phyloP scores from a whole-genome alignment of 30 jellyfish, hydroid and myxozoan species.

The Aurelia coerulea region DNA sequence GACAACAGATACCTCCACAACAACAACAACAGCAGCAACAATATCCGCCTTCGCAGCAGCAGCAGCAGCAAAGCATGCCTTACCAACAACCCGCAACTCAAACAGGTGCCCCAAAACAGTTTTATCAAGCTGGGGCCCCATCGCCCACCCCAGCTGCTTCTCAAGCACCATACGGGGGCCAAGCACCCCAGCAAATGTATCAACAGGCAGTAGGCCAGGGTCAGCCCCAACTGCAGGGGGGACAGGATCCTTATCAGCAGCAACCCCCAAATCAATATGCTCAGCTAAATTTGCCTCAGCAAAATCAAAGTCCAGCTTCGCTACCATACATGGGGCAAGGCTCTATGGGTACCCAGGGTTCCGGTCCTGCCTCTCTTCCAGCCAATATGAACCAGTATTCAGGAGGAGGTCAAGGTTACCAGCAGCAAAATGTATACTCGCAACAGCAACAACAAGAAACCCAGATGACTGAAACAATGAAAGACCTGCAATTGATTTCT shows the following conservation, averaged over 20 bases:
- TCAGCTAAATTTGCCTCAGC: conserved; percentile 11
- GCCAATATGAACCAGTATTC: conserved; percentile 46
- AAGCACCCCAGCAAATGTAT: conserved; percentile 19
- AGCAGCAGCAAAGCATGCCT: conserved; percentile 2
- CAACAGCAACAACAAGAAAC: conserved; percentile 54
- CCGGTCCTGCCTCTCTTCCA: conserved; percentile 82
- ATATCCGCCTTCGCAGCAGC: conserved; percentile 26
- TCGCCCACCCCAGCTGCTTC: background rate
- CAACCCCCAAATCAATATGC: conserved; percentile 48
- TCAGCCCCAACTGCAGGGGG: conserved; percentile 17
- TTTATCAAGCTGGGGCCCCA: background rate
- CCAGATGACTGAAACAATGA: conserved; percentile 53
- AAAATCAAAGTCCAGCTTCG: conserved; percentile 64
- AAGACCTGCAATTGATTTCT: conserved; percentile 76
- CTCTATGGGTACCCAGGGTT: background rate
- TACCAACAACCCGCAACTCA: conserved; percentile 30
- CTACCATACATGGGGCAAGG: conserved; percentile 47
- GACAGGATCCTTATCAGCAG: conserved; percentile 33
- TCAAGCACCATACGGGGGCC: conserved; percentile 28
- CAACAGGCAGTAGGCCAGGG: conserved; percentile 37
- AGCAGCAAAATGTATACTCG: conserved; percentile 3
- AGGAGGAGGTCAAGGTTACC: conserved; percentile 27
- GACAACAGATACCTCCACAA: conserved; percentile 9
- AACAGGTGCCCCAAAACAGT: conserved; percentile 27
- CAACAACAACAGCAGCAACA: conserved; percentile 35